Evolutionary conservation across 2,113 vertebrate genomes (phyloP).

Genomic region (Pagrus major): DNA sequence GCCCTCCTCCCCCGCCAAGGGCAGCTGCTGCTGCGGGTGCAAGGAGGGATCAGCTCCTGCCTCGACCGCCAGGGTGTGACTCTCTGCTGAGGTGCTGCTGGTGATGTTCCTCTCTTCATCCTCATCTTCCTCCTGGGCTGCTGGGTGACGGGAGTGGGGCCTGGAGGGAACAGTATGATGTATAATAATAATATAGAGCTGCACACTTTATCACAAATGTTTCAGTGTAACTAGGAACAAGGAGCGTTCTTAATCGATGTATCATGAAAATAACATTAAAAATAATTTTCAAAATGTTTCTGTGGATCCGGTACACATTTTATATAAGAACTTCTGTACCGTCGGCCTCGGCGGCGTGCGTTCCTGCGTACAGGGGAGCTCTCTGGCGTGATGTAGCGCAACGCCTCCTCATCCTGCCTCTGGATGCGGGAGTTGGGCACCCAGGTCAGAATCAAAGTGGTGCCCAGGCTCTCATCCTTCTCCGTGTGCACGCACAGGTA

Average conservation of each 20-base stretch:
- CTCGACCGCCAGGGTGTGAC: constrained; percentile 79
- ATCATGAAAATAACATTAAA: too few relatives aligned
- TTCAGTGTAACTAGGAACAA: not conserved
- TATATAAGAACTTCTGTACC: constrained; percentile 28
- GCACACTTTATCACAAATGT: not conserved
- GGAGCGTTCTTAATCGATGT: not conserved
- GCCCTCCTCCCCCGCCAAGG: constrained; percentile 80
- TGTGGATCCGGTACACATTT: not conserved
- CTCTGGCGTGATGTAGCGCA: constrained; percentile 96
- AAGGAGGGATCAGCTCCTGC: constrained; percentile 20
- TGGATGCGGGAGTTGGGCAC: constrained; percentile 97
- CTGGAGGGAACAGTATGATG: constrained; percentile 38
- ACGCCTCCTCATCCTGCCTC: constrained; percentile 94
- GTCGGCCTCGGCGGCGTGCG: constrained; percentile 83
- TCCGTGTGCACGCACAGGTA: constrained; percentile 96
- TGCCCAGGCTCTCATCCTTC: constrained; percentile 94
- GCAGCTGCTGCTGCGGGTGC: constrained; percentile 68
- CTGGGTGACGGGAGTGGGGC: constrained; percentile 57
- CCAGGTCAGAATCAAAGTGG: constrained; percentile 96
- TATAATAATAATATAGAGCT: not conserved
- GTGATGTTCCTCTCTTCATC: constrained; percentile 80
- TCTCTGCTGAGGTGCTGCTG: constrained; percentile 73
- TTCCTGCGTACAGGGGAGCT: constrained; percentile 93
- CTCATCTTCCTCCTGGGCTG: constrained; percentile 83
- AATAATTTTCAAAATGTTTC: too few relatives aligned